Evolutionary conservation across 2,888 invertebrate genomes (phyloP), one percentile per base, ranked within the genome.

Genomic region (Parelbella ahira): DNA sequence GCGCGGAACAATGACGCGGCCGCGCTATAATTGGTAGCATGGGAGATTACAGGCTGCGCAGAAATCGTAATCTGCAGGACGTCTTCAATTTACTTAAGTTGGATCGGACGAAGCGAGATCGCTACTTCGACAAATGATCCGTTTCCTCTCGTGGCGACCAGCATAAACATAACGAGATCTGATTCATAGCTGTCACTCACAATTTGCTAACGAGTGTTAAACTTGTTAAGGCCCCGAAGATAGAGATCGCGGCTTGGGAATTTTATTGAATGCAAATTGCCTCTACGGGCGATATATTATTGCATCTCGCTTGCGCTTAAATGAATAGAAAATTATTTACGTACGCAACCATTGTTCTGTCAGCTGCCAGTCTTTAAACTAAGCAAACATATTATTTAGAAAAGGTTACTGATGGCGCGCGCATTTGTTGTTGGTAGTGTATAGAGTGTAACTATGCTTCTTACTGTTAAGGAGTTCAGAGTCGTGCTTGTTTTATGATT

Each of bases 131-230:
- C 8, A 28, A 27, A 41, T 33, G 19, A 41, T 33, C 41, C 33
- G 33, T 18, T 34, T 42, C 41, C 41, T 41, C 15, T 23, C 25
- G 9, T 10, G 10, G 20, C 30, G 6, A 42, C 37, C 29, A 36
- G 37, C 27, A 42, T 21, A 37, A 34, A 37, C 21, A 67, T 62
- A 49, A 63, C 68, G 63, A 68, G 30, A 15, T 5, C 61, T 65
- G 71, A 78, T 75, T 77, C 68, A 68, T 64, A 63, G 63, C 67
- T 70, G 80, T 73, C 78, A 69, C 68, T 73, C 73, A 66, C 73
- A 80, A 81, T 83, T 80, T 80, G 77, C 75, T 77, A 80, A 77
- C 76, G 70, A 76, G 72, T 78, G 75, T 68, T 69, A 69, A 72
- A 71, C 73, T 69, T 70, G 73, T 71, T 73, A 67, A 68, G 63